These are phyloP conservation scores for Paracentrotus lividus DNA, from an alignment of 53 echinoderm and acorn worm genomes.

Conservation along the genomic window DNA sequence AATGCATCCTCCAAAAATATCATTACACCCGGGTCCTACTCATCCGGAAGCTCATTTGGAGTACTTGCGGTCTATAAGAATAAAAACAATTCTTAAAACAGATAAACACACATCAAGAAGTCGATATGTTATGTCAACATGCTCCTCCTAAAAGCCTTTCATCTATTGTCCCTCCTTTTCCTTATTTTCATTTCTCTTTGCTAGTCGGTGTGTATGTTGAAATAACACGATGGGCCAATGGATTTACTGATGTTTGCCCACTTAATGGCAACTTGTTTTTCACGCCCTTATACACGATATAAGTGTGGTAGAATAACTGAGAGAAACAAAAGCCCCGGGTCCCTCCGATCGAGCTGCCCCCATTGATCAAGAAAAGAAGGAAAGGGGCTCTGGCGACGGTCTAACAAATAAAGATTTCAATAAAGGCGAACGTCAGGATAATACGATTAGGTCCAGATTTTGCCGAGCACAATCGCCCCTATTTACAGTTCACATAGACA, in stretches of 20 bases:
- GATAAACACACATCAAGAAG: conserved; percentile 66
- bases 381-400: conserved; percentile 47
- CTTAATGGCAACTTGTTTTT: conserved; percentile 71
- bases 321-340: conserved; percentile 47
- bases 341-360: not conserved
- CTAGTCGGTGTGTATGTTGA: conserved; percentile 31
- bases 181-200: conserved; percentile 45
- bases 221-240: conserved; percentile 44
- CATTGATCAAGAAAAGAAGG: not conserved
- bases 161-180: not conserved
- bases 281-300: conserved; percentile 58
- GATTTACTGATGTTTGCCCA: conserved; percentile 52
- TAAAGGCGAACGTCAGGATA: conserved; percentile 57
- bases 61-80: not conserved
- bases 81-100: conserved; percentile 50
- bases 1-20: conserved; percentile 51
- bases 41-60: conserved; percentile 39
- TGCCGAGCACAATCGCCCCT: not conserved
- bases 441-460: conserved; percentile 64
- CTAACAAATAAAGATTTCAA: conserved; percentile 60
- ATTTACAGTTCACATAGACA: conserved; percentile 59
- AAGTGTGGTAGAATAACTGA: conserved; percentile 51
- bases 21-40: not conserved
- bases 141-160: conserved; percentile 50
- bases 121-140: conserved; percentile 55